These are phyloP conservation scores for Fukomys damarensis DNA, from an alignment of 2,113 vertebrate genomes.

Conservation along the genomic window DNA sequence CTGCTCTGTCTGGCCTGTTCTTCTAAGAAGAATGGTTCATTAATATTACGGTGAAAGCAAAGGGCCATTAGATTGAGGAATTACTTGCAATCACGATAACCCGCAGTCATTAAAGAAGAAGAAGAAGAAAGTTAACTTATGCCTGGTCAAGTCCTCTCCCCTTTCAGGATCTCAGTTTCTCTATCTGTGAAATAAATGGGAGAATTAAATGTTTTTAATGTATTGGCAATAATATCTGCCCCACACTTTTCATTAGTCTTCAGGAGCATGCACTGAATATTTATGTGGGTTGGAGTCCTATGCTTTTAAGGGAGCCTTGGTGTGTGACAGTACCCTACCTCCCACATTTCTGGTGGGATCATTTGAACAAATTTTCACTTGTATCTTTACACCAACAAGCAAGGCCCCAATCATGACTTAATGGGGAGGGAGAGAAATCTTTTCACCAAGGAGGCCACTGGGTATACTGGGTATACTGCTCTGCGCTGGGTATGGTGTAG, in stretches of 20 bases:
- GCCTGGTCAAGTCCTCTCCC: conserved; percentile 20
- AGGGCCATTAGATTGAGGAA: conserved; percentile 66
- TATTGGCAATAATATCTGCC: not conserved
- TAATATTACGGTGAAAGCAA: conserved; percentile 74
- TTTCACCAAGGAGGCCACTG: not conserved
- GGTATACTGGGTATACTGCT: not conserved
- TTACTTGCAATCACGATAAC: conserved; percentile 70
- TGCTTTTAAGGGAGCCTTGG: conserved; percentile 34
- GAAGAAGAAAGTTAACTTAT: conserved; percentile 39
- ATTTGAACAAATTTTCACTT: conserved; percentile 49
- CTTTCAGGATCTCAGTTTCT: conserved; percentile 72
- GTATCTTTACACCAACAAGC: not conserved
- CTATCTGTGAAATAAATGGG: conserved; percentile 61
- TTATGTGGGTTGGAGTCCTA: conserved; percentile 7
- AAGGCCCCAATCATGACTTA: not conserved
- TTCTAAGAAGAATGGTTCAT: conserved; percentile 72
- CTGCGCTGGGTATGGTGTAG: not conserved
- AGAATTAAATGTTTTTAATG: conserved; percentile 27
- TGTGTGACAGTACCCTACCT: not conserved
- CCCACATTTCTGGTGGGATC: not conserved
- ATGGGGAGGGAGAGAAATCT: not conserved
- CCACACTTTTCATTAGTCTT: not conserved
- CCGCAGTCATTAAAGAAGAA: conserved; percentile 40
- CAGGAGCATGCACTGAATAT: conserved; percentile 17
- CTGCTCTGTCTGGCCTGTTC: conserved; percentile 42